These are phyloP conservation scores for Reinhardtius hippoglossoides DNA, from an alignment of 2,113 vertebrate species.

Conservation along the genomic window DNA sequence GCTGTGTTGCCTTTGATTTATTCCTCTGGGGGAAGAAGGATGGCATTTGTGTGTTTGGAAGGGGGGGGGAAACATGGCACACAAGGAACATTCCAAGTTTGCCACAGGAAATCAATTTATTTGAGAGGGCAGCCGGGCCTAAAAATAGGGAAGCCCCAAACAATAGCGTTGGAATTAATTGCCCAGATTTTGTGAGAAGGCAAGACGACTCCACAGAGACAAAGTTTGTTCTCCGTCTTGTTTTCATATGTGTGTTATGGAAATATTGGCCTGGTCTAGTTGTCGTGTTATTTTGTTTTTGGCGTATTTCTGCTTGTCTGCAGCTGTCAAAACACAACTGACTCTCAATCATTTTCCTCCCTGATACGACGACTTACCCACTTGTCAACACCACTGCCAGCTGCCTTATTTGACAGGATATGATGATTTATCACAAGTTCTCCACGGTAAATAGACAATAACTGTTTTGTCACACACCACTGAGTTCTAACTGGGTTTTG, in stretches of 20 bases:
- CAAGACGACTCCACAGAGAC: constrained; percentile 70
- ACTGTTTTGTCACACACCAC: constrained; percentile 84
- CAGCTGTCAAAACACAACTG: constrained; percentile 74
- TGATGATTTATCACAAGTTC: constrained; percentile 81
- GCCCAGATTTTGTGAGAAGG: constrained; percentile 72
- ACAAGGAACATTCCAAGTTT: constrained; percentile 76
- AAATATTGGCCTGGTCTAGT: constrained; percentile 77
- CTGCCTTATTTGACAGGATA: constrained; percentile 77
- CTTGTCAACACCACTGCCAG: constrained; percentile 69
- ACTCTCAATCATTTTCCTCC: constrained; percentile 75
- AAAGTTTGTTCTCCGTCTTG: constrained; percentile 77
- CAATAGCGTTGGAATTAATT: constrained; percentile 80
- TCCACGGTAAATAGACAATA: constrained; percentile 80
- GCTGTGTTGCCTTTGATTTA: constrained; percentile 80
- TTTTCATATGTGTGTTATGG: constrained; percentile 70
- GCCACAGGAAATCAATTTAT: constrained; percentile 83
- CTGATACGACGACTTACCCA: constrained; percentile 68
- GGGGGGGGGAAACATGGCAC: constrained; percentile 53
- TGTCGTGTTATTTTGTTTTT: constrained; percentile 75
- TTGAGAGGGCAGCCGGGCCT: constrained; percentile 78
- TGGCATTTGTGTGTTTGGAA: constrained; percentile 56
- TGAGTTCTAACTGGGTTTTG: constrained; percentile 79
- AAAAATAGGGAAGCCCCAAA: constrained; percentile 79
- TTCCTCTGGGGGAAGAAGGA: constrained; percentile 75
- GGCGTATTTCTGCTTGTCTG: constrained; percentile 69